Conservation (phyloP, 1,140 invertebrate species). For the Heliconius congener region DNA sequence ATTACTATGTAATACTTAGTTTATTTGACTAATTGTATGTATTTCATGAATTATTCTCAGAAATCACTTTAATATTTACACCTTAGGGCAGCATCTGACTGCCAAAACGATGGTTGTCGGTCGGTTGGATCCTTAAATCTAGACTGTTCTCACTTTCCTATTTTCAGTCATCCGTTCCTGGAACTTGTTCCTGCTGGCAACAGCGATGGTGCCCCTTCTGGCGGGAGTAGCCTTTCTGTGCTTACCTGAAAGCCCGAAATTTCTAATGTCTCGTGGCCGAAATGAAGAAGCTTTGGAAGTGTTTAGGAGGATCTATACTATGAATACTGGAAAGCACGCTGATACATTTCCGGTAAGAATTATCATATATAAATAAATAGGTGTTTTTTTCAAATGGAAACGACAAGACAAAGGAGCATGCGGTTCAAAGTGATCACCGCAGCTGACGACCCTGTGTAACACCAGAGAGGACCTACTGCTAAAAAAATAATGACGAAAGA, state of each 20-base stretch:
- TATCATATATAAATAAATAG: too few relatives aligned
- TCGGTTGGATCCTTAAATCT: neutral
- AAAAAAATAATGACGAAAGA: too few relatives aligned
- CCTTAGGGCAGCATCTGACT: too few relatives aligned
- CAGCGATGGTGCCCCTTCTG: conserved; percentile 85
- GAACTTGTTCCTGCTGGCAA: conserved; percentile 87
- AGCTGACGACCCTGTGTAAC: too few relatives aligned
- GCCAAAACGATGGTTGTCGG: neutral
- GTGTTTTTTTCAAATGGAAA: too few relatives aligned
- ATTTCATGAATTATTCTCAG: too few relatives aligned
- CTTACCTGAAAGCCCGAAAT: conserved; percentile 92
- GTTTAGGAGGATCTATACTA: conserved; percentile 82
- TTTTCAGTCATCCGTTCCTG: conserved; percentile 85
- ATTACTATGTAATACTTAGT: too few relatives aligned
- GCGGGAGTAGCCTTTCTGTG: conserved; percentile 84
- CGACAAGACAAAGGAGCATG: too few relatives aligned
- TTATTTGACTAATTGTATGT: too few relatives aligned
- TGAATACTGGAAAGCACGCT: conserved; percentile 84
- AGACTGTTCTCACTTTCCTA: neutral
- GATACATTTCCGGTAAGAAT: conserved; percentile 85
- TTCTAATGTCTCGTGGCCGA: conserved; percentile 87
- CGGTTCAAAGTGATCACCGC: too few relatives aligned
- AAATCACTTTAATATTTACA: too few relatives aligned
- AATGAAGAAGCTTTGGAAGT: conserved; percentile 85
- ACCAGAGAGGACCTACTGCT: too few relatives aligned